phyloP scores from a whole-genome alignment of 1,140 invertebrate species.

The Chymomyza costata region DNA sequence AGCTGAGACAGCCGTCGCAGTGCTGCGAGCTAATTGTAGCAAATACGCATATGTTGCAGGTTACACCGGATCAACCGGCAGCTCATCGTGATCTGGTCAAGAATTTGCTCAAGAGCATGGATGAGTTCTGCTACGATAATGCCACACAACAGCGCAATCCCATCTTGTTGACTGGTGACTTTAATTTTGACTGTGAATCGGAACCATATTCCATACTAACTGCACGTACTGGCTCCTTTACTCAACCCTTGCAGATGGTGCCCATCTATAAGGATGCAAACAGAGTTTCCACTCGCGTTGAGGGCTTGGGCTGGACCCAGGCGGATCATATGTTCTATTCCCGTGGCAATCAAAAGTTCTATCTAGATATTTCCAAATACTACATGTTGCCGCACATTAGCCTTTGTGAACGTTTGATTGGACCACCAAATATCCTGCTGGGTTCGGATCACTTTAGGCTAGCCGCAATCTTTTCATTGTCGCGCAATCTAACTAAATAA shows the following conservation, averaged over 20 bases:
- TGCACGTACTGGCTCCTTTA: not conserved
- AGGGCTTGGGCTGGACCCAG: not conserved
- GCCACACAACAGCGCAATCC: not conserved
- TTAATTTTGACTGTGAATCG: not conserved
- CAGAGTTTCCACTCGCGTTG: too few relatives aligned
- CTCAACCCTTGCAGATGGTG: not conserved
- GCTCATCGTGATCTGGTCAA: too few relatives aligned
- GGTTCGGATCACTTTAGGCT: constrained; percentile 82
- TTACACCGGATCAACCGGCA: too few relatives aligned
- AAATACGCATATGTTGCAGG: not conserved
- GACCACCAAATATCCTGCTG: constrained; percentile 81
- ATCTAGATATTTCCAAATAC: constrained; percentile 52
- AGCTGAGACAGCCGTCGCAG: not conserved
- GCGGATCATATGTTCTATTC: constrained; percentile 84
- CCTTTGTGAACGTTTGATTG: constrained; percentile 78
- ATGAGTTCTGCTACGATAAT: not conserved
- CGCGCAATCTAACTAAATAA: too few relatives aligned
- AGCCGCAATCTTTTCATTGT: constrained; percentile 3
- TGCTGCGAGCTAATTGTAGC: not conserved
- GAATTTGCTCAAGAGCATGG: not conserved
- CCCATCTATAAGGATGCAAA: not conserved
- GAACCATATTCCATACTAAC: not conserved
- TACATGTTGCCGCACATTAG: constrained; percentile 79
- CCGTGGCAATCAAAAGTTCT: not conserved
- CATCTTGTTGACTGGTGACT: not conserved